Conservation (phyloP, 2,113 vertebrate genomes). For the Sebastes schlegelii region DNA sequence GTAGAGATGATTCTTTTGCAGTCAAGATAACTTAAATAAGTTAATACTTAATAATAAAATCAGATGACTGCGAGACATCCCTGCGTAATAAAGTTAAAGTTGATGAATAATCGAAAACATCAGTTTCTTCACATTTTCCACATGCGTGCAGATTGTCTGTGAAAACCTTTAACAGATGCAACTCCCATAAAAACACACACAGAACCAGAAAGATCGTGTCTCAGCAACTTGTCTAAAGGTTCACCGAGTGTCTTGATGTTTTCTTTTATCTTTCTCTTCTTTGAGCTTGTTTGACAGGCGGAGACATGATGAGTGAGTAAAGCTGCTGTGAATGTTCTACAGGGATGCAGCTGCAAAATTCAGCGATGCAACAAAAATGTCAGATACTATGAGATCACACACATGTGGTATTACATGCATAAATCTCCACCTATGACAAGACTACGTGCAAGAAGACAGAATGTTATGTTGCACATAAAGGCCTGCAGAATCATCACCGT, state of each 20-base stretch:
- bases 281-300: slow-evolving; percentile 44
- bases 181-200: slow-evolving; percentile 19
- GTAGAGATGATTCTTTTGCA: background rate
- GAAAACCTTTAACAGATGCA: slow-evolving; percentile 12
- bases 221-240: slow-evolving; percentile 26
- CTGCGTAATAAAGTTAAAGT: background rate
- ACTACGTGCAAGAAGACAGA: background rate
- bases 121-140: background rate
- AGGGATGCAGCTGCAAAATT: slow-evolving; percentile 17
- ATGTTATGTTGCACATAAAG: background rate
- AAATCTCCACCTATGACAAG: background rate
- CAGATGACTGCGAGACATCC: background rate
- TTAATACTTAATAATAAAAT: background rate
- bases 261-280: slow-evolving; percentile 43
- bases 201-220: slow-evolving; percentile 8
- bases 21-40: background rate
- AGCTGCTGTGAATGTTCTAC: slow-evolving; percentile 9
- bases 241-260: slow-evolving; percentile 33
- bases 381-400: slow-evolving; percentile 1
- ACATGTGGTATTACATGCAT: background rate
- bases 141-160: background rate
- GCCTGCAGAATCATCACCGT: background rate
- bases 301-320: slow-evolving; percentile 5
- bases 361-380: slow-evolving; percentile 12
- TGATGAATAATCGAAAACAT: background rate